A percentile compares a stretch with the other conserved stretches of the same genome.
These are phyloP conservation scores for Oopsacas minuta DNA, from an alignment of 37 sponge, comb jelly and placozoan species.

Conservation along the genomic window DNA sequence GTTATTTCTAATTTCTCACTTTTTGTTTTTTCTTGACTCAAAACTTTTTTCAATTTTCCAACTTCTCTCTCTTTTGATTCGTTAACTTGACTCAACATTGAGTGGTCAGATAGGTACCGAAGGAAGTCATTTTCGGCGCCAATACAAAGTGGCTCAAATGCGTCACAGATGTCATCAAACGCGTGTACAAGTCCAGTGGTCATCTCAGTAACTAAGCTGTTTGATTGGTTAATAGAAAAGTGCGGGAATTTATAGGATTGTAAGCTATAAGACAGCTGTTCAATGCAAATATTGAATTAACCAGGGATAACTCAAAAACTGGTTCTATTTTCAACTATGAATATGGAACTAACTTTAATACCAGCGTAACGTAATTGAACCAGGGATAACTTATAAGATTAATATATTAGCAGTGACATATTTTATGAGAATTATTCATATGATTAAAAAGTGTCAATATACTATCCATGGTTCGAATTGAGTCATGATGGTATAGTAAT, in stretches of 20 bases:
- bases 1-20: neutral
- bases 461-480: too few species aligned
- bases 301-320: too few species aligned
- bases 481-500: too few species aligned
- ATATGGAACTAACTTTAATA: too few species aligned
- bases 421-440: too few species aligned
- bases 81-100: neutral
- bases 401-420: too few species aligned
- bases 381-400: too few species aligned
- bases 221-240: neutral
- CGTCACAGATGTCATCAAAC: constrained; percentile 9
- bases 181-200: neutral
- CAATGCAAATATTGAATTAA: too few species aligned
- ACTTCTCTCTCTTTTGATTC: constrained; percentile 4
- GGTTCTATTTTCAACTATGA: too few species aligned
- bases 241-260: neutral
- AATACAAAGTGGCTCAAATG: neutral
- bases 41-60: neutral
- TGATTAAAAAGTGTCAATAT: too few species aligned
- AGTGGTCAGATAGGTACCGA: neutral
- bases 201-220: neutral
- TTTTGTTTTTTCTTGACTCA: neutral
- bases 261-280: too few species aligned
- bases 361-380: too few species aligned
- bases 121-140: constrained; percentile 9